Conservation (phyloP, 2,888 invertebrate species). For the Ochlodes sylvanus region DNA sequence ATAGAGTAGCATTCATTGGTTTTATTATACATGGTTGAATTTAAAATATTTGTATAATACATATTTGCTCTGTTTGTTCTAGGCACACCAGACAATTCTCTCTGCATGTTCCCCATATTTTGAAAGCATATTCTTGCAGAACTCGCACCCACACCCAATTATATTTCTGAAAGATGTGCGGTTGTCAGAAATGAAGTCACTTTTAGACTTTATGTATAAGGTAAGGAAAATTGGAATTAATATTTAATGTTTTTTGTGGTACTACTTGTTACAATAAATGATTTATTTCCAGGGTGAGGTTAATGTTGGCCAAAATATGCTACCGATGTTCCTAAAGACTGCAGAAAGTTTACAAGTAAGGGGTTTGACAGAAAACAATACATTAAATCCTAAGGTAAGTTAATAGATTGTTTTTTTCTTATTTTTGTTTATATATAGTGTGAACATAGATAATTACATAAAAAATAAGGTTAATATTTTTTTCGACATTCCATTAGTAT, state of each 20-base stretch:
- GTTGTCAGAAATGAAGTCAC: conserved; percentile 94
- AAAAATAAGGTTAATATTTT: too few species aligned
- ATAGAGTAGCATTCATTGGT: too few species aligned
- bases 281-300: conserved; percentile 87
- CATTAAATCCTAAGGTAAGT: conserved; percentile 83
- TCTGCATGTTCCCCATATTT: conserved; percentile 98
- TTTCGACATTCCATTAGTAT: too few species aligned
- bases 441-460: too few species aligned
- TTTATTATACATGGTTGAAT: too few species aligned
- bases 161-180: conserved; percentile 97
- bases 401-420: background rate
- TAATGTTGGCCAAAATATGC: conserved; percentile 95
- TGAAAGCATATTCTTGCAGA: conserved; percentile 95
- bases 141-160: conserved; percentile 95
- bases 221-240: conserved; percentile 65
- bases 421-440: too few species aligned
- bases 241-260: background rate
- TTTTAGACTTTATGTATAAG: conserved; percentile 97
- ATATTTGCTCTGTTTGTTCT: conserved; percentile 62
- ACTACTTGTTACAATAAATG: conserved; percentile 26
- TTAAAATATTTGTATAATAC: too few species aligned
- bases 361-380: conserved; percentile 95
- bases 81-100: conserved; percentile 96
- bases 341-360: conserved; percentile 95
- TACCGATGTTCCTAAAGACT: conserved; percentile 96